Base-by-base conservation (phyloP, 2,888 invertebrate species). In the Drosophila birchii region DNA sequence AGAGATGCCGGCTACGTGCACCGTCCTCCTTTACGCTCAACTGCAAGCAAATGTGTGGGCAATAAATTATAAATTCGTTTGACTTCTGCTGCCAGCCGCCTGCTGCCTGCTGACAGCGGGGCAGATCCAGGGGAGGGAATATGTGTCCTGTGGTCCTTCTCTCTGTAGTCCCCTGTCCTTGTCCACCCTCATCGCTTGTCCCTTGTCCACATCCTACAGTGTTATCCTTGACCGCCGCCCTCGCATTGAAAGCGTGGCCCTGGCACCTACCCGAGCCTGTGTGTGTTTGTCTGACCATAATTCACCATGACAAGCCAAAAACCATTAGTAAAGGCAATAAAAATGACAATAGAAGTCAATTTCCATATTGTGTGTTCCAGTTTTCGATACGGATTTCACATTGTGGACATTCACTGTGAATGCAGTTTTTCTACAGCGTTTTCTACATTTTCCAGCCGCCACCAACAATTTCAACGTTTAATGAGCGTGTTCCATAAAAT, bases 61-160 rank as follows among this genome's bases (percentile, higher is more conserved):
- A 66, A 88, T 86, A 86, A 86, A 86, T 86, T 86, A 86, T 85
- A 86, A 84, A 86, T 86, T 86, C 90, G 86, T 84, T 86, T 88
- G 86, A 86, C 88, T 86, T 86, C 90, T 84, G 85, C 76, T 76
- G 62, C 76, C 61, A 36, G 41, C 64, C 34, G 78, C 67, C 62
- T 61, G 62, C 73, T 73, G 67, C 70, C 80, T 89, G 78, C 87
- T 76, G 89, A 80, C 64, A 68, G 61, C 34, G 53, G 39, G 47
- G 54, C 41, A 38, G 51, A 36, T 2, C 26, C 34, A 5, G 67
- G 32, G 32, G 32, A 38, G 34, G 78, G 69, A 66, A 49, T 62
- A 26, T 62, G 64, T 66, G 75, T 69, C 68, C 69, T 60, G 63
- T 57, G 78, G 78, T 69, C 58, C 45, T 78, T 60, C 26, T 18